Evolutionary conservation across 2,888 invertebrate species (phyloP), one percentile per base, ranked within the genome.

Genomic region (Gastrophysa polygoni): DNA sequence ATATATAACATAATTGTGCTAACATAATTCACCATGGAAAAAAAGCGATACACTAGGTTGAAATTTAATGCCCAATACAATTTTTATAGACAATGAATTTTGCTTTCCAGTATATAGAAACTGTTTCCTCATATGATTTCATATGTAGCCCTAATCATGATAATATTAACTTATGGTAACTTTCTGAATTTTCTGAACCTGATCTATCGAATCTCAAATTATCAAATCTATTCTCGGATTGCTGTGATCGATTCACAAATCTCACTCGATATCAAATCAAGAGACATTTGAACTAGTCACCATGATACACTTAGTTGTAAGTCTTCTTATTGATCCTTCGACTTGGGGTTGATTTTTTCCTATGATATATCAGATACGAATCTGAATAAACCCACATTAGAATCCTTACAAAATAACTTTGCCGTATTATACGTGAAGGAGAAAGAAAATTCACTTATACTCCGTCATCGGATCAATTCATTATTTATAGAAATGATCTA

Each of bases 311-410:
- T 66, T 50, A 52, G 50, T 64, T 72, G 61, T 73, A 72, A 64
- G 78, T 73, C 74, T 78, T 78, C 78, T 57, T 68, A 66, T 71
- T 64, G 63, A 67, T 70, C 69, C 69, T 66, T 70, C 69, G 62
- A 72, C 68, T 73, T 67, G 68, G 75, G 76, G 77, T 76, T 75
- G 76, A 77, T 73, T 76, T 76, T 70, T 32, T 73, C 72, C 71
- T 61, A 68, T 75, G 74, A 73, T 74, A 75, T 75, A 74, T 76
- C 73, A 71, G 63, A 73, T 75, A 71, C 29, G 70, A 69, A 71
- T 67, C 61, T 65, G 64, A 70, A 67, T 68, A 69, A 70, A 68
- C 57, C 68, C 69, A 63, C 58, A 59, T 68, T 64, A 68, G 68
- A 71, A 69, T 67, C 71, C 62, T 61, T 67, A 69, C 59, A 49